Percentiles rank a stretch among this genome's conserved stretches.
Conservation (phyloP, 2,888 invertebrate species). For the Tetramorium bicarinatum region DNA sequence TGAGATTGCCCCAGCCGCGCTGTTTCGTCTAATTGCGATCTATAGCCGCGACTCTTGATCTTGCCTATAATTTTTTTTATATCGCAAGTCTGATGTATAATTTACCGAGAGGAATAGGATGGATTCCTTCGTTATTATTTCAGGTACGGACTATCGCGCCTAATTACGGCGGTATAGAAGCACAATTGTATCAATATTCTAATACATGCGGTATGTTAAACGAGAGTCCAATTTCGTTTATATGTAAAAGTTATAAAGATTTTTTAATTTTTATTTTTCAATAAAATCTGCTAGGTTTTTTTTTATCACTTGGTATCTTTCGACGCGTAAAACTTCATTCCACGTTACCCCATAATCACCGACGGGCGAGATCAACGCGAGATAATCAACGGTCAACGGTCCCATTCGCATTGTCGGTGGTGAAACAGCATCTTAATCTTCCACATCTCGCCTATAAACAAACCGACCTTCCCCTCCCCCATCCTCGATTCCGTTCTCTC, state of each 20-base stretch:
- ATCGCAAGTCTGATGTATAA: neutral
- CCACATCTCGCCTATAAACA: conserved; percentile 48
- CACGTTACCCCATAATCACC: conserved; percentile 4
- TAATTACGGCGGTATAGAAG: neutral
- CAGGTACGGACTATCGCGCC: neutral
- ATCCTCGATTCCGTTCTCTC: neutral
- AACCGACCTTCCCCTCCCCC: conserved; percentile 34
- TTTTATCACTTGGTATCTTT: neutral
- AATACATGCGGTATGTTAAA: neutral
- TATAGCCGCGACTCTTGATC: neutral
- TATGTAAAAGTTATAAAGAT: neutral
- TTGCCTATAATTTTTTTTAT: conserved; percentile 10
- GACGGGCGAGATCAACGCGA: conserved; percentile 40
- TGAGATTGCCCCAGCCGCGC: conserved; percentile 23
- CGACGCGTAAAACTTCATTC: neutral
- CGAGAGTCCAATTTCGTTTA: neutral
- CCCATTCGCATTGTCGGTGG: conserved; percentile 67
- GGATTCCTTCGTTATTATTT: neutral
- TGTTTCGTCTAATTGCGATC: conserved; percentile 28
- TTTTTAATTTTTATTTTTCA: neutral
- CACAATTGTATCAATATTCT: neutral
- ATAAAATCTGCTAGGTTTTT: neutral
- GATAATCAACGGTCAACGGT: conserved; percentile 54
- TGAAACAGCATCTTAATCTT: conserved; percentile 82
- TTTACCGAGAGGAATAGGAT: neutral